Evolutionary conservation across 2,797 vertebrate genomes (phyloP), one percentile per base, ranked within the genome.

Genomic region (Mormyrops attenuatus): DNA sequence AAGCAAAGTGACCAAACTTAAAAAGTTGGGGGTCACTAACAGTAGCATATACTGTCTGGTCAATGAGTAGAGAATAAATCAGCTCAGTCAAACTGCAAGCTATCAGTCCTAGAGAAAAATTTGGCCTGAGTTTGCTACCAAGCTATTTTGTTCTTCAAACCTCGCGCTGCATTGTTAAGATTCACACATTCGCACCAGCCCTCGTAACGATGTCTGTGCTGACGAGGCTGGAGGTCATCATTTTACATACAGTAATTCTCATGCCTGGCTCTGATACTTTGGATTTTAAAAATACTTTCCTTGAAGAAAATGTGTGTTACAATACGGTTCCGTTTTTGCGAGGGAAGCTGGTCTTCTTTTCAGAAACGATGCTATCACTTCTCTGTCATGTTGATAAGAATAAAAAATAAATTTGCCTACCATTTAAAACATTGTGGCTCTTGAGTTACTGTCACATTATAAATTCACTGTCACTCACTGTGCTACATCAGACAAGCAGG

Each of bases 121-220:
- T 92, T 87, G 1, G 94, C 95, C 87, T 95, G 92, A 89, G 92
- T 90, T 80, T 94, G 93, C 0, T 95, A 96, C 89, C 96, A 95
- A 92, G 93, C 93, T 69, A 93, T 94, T 0, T 93, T 6, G 94
- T 95, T 85, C 95, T 95, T 38, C 95, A 95, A 91, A 94, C 93
- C 88, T 69, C 90, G 5, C 92, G 69, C 63, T 87, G 55, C 92
- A 92, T 95, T n/a, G 91, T 95, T 0, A 96, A 96, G 92, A 94
- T 89, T 88, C 95, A 95, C 94, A 94, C 92, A 89, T 95, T 91
- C 94, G 95, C 9, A 95, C 94, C 7, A 95, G 93, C 41, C 94
- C 94, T 11, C 94, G 93, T 88, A 95, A 93, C 91, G 93, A 93
- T 53, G 26, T 90, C 47, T 5, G 88, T 66, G 90, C 91, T 0